These are phyloP conservation scores for Peribatodes rhomboidaria DNA, from an alignment of 2,888 invertebrate species.

Conservation along the genomic window DNA sequence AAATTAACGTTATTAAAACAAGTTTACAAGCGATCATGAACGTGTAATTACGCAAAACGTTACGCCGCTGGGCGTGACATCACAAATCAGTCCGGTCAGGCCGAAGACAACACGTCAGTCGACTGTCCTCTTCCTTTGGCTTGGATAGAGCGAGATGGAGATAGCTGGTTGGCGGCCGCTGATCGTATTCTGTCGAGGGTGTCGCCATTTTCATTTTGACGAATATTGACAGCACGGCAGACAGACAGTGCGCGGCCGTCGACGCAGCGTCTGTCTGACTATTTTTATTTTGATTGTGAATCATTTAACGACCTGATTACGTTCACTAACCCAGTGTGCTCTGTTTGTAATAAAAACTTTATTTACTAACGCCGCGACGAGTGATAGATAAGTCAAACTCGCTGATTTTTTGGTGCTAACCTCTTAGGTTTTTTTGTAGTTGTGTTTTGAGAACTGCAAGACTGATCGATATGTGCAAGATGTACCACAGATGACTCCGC, in stretches of 20 bases:
- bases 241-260: constrained; percentile 84
- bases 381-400: constrained; percentile 68
- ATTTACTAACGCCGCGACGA: constrained; percentile 67
- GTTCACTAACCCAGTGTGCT: constrained; percentile 63
- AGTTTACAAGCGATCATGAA: constrained; percentile 80
- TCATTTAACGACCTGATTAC: constrained; percentile 75
- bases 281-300: constrained; percentile 86
- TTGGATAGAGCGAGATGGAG: constrained; percentile 60
- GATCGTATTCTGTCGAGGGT: constrained; percentile 87
- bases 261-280: constrained; percentile 83
- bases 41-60: constrained; percentile 85
- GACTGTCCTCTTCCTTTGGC: constrained; percentile 61
- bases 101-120: constrained; percentile 79
- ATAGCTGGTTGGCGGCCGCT: constrained; percentile 73
- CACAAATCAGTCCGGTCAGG: constrained; percentile 83
- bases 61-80: constrained; percentile 87
- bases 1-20: constrained; percentile 83
- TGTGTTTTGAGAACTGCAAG: constrained; percentile 85
- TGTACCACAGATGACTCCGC: constrained; percentile 84
- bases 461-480: constrained; percentile 86
- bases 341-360: constrained; percentile 67
- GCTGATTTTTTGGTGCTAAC: constrained; percentile 82
- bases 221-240: constrained; percentile 90
- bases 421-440: constrained; percentile 77
- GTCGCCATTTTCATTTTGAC: constrained; percentile 91